Evolutionary conservation across 1,140 invertebrate genomes (phyloP), one percentile per base, ranked within the genome.

Genomic region (Drosophila yakuba): DNA sequence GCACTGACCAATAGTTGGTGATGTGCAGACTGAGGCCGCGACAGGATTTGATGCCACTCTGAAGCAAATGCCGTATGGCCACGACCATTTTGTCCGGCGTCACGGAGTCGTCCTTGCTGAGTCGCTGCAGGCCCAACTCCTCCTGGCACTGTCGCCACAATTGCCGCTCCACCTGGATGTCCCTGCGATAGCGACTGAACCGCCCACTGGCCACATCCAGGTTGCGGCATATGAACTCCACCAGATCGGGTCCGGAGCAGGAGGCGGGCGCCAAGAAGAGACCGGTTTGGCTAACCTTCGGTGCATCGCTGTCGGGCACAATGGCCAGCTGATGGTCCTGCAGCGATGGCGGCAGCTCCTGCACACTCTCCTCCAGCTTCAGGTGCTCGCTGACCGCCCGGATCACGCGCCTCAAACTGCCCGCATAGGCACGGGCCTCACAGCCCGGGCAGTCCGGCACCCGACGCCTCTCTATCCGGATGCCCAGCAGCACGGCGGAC

Each of bases 251-350:
- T 0, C 96, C 95, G 6, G 97, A 97, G 92, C 97, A 97, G 0
- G 97, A 97, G 14, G 96, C 95, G 20, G 97, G 97, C 0, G 96
- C 96, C 61, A 98, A 97, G 76, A 98, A 97, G 92, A 98, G 96
- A 25, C 97, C 97, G 48, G 96, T 97, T 2, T 97, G 97, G 2
- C 96, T 97, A 4, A 98, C 94, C 96, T 97, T 97, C 38, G 98
- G 91, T 0, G 97, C 97, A 11, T 97, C 97, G 32, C 97, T 96
- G 92, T 97, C 97, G 96, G 96, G 95, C 94, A 98, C 97, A 39
- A 98, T 96, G 17, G 97, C 97, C 56, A 98, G 95, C 93, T 97
- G 95, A 91, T 95, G 96, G 80, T 96, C 92, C 2, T 93, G 93
- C 4, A 98, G 93, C 52, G 94, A 94, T 23, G 94, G 86, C 1